These are phyloP conservation scores for Varroa destructor DNA, from an alignment of 1,140 invertebrate species.

Conservation along the genomic window DNA sequence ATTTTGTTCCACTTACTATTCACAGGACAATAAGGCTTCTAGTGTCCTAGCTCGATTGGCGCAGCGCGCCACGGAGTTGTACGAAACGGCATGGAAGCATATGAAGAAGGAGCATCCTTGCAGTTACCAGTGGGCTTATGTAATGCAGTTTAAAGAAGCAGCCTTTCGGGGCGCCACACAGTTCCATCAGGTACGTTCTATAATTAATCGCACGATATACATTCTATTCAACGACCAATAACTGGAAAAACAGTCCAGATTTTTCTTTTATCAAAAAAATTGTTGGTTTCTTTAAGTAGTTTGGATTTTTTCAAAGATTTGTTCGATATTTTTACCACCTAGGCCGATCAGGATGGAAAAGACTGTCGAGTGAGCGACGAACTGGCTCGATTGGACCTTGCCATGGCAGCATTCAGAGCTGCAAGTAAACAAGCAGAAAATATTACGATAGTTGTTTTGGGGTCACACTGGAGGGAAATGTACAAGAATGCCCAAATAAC, in stretches of 20 bases:
- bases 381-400: slow-evolving; percentile 2
- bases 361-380: neutral
- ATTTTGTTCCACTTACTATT: neutral
- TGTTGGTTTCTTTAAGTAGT: too few relatives aligned
- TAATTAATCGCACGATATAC: too few relatives aligned
- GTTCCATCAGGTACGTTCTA: neutral
- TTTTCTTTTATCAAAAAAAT: too few relatives aligned
- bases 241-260: too few relatives aligned
- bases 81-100: slow-evolving; percentile 24
- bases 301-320: too few relatives aligned
- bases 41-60: neutral
- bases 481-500: neutral
- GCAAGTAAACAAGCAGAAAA: slow-evolving; percentile 3
- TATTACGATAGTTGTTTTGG: slow-evolving; percentile 3
- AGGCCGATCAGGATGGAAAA: neutral
- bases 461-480: slow-evolving; percentile 7
- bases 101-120: slow-evolving; percentile 20
- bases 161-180: neutral
- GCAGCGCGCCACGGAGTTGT: neutral
- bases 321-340: too few relatives aligned
- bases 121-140: slow-evolving; percentile 9
- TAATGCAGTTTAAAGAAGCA: slow-evolving; percentile 15
- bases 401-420: neutral
- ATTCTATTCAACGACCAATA: too few relatives aligned
- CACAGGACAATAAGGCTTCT: neutral